phyloP scores from a whole-genome alignment of 1,140 invertebrate species.

The Drosophila ogumai region DNA sequence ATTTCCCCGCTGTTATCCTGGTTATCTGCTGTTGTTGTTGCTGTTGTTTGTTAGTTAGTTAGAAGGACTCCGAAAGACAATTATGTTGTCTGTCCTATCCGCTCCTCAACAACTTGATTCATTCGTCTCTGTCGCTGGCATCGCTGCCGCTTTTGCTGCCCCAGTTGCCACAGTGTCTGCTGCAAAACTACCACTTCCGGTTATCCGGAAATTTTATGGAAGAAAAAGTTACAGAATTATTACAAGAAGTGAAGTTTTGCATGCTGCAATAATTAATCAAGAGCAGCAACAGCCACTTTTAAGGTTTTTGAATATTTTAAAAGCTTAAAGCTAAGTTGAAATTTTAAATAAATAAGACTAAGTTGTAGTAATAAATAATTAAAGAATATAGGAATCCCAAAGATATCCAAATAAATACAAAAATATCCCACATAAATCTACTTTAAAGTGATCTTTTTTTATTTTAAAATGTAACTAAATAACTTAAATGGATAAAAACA shows the following conservation, averaged over 20 bases:
- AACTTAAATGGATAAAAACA: background rate
- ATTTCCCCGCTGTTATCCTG: constrained; percentile 6
- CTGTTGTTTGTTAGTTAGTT: constrained; percentile 53
- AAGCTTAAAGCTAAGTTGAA: background rate
- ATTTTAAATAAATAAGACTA: background rate
- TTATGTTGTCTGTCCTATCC: constrained; percentile 66
- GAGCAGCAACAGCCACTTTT: constrained; percentile 3
- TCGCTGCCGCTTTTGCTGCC: constrained; percentile 19
- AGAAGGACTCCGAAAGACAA: constrained; percentile 68
- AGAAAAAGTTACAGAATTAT: constrained; percentile 34
- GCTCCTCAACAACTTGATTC: constrained; percentile 62
- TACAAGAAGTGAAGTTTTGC: constrained; percentile 35
- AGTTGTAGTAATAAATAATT: too few relatives aligned
- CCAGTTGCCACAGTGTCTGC: constrained; percentile 21
- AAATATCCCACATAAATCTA: too few relatives aligned
- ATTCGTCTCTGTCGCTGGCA: constrained; percentile 62
- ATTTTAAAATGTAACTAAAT: background rate
- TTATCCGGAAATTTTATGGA: constrained; percentile 23
- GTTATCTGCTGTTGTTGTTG: constrained; percentile 15
- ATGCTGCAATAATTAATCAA: constrained; percentile 22
- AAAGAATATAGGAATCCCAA: background rate
- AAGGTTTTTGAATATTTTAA: background rate
- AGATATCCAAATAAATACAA: background rate
- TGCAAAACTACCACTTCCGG: constrained; percentile 34
- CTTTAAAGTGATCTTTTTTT: too few relatives aligned